Evolutionary conservation across 1,140 invertebrate genomes (phyloP).

Genomic region (Anthonomus grandis): DNA sequence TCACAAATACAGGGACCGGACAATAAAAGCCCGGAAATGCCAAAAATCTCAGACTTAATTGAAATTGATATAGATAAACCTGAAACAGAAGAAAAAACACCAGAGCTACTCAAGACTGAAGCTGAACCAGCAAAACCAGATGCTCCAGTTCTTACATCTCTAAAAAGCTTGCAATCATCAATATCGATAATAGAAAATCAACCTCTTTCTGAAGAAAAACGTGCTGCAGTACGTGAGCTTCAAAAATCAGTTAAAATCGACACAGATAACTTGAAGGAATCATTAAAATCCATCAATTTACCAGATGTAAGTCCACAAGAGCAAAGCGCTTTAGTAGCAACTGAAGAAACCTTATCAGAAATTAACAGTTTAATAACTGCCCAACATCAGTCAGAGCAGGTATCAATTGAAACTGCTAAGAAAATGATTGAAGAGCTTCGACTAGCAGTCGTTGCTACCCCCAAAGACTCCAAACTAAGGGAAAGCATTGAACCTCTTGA

Average conservation of each 20-base stretch:
- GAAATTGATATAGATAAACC: background rate
- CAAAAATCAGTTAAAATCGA: conserved; percentile 52
- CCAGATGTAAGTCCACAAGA: conserved; percentile 27
- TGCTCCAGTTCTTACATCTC: conserved; percentile 17
- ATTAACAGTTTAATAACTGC: conserved; percentile 30
- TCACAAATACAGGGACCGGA: too few relatives aligned
- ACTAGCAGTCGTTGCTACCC: conserved; percentile 37
- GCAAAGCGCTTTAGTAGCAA: conserved; percentile 32
- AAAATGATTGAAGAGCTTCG: conserved; percentile 40
- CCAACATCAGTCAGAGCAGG: conserved; percentile 13
- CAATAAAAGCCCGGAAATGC: too few relatives aligned
- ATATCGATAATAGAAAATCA: conserved; percentile 43
- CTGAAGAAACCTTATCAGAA: conserved; percentile 34
- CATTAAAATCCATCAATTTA: conserved; percentile 2
- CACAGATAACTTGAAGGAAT: conserved; percentile 44
- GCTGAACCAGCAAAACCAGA: background rate
- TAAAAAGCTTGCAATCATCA: conserved; percentile 26
- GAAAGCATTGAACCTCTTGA: conserved; percentile 41
- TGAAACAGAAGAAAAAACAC: background rate
- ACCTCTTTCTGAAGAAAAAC: conserved; percentile 26
- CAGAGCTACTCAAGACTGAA: background rate
- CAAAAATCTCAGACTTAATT: background rate
- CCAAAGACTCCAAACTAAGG: conserved; percentile 36
- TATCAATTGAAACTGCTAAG: conserved; percentile 36
- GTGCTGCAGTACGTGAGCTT: conserved; percentile 52